These are phyloP conservation scores for Drosophila helvetica DNA, from an alignment of 2,888 invertebrate genomes.

Conservation along the genomic window DNA sequence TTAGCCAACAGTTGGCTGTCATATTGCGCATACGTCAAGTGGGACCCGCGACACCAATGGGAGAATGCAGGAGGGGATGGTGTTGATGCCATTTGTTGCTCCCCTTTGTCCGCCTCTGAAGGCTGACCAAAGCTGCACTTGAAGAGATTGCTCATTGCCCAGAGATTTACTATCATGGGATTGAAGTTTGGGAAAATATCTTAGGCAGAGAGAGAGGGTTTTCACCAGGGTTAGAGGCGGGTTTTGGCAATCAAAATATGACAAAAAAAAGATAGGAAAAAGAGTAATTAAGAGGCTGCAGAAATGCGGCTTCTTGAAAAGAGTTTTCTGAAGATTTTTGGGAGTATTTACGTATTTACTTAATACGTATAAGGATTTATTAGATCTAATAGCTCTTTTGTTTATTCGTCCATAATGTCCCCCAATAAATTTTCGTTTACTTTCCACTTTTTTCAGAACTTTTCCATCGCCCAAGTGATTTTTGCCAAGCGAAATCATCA, in stretches of 20 bases:
- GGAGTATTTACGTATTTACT: too few species aligned
- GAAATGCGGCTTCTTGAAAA: not conserved
- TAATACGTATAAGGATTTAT: not conserved
- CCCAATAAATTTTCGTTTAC: conserved; percentile 1
- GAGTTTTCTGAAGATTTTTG: not conserved
- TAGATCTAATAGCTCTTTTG: too few species aligned
- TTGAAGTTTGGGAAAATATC: not conserved
- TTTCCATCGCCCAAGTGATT: conserved; percentile 5
- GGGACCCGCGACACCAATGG: not conserved
- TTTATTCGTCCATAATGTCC: not conserved
- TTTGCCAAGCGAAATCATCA: not conserved
- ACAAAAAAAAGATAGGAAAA: conserved; percentile 16
- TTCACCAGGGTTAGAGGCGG: not conserved
- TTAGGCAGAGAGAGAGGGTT: not conserved
- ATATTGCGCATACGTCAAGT: conserved; percentile 74
- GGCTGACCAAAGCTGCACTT: conserved; percentile 32
- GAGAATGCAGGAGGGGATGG: not conserved
- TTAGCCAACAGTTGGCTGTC: conserved; percentile 35
- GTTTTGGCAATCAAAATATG: conserved; percentile 17
- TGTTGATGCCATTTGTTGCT: not conserved
- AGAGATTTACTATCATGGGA: conserved; percentile 28
- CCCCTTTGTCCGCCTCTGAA: not conserved
- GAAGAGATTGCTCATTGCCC: conserved; percentile 27
- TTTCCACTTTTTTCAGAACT: conserved; percentile 28
- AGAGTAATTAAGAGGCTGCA: conserved; percentile 10